These are phyloP conservation scores for Mareca penelope DNA, from an alignment of 2,797 vertebrate species.

Conservation along the genomic window DNA sequence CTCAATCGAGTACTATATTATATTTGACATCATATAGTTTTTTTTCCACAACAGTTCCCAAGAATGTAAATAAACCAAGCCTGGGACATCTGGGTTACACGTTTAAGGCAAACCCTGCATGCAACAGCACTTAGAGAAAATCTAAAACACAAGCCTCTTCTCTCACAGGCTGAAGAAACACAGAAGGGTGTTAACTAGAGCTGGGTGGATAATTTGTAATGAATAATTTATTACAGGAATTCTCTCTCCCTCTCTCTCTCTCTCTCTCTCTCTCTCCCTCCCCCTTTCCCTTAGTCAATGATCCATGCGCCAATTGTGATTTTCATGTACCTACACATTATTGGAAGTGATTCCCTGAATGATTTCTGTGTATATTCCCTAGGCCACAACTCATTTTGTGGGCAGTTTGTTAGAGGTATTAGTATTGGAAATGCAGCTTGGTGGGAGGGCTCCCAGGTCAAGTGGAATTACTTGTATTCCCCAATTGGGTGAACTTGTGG, in stretches of 20 bases:
- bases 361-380: not conserved
- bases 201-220: constrained; percentile 60
- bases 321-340: not conserved
- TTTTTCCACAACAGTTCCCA: constrained; percentile 74
- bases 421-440: not conserved
- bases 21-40: constrained; percentile 76
- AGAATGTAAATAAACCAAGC: constrained; percentile 91
- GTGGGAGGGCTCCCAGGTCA: not conserved
- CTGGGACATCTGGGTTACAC: constrained; percentile 90
- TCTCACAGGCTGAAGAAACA: constrained; percentile 50
- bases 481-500: not conserved
- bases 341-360: not conserved
- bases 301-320: not conserved
- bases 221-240: constrained; percentile 53
- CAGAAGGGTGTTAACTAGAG: constrained; percentile 69
- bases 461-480: not conserved
- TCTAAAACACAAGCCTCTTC: constrained; percentile 54
- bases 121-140: constrained; percentile 61
- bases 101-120: constrained; percentile 76
- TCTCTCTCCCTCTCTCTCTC: not conserved
- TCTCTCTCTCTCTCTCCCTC: no score
- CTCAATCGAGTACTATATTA: constrained; percentile 50
- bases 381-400: not conserved
- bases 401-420: not conserved
- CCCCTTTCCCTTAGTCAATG: not conserved